phyloP scores from a whole-genome alignment of 1,140 invertebrate genomes.

The Uloborus diversus region DNA sequence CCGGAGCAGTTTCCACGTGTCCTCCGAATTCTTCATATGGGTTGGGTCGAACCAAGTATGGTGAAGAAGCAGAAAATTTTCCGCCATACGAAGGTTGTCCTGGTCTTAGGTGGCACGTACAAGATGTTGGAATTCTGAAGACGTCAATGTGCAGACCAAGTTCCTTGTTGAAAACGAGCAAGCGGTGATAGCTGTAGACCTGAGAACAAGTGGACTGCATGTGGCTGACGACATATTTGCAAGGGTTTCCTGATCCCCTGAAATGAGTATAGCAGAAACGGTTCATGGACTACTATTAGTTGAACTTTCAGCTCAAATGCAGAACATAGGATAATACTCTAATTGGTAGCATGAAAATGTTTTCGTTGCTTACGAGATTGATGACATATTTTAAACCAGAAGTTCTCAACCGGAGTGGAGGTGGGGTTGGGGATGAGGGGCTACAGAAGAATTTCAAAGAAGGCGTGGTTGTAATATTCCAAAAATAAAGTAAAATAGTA shows the following conservation, averaged over 20 bases:
- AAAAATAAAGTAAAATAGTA: neutral
- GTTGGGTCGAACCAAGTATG: neutral
- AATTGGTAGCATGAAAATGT: neutral
- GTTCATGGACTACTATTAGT: too few relatives aligned
- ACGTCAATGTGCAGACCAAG: slow-evolving; percentile 86
- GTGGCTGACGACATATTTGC: slow-evolving; percentile 81
- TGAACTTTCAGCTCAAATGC: too few relatives aligned
- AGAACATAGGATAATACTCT: neutral
- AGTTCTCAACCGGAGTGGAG: too few relatives aligned
- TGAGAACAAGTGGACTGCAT: slow-evolving; percentile 84
- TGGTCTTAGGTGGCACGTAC: slow-evolving; percentile 74
- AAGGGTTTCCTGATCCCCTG: slow-evolving; percentile 78
- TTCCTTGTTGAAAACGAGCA: slow-evolving; percentile 83
- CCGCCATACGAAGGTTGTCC: neutral
- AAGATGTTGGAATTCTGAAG: slow-evolving; percentile 83
- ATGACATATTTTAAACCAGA: too few relatives aligned
- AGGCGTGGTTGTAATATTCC: neutral
- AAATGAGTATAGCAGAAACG: slow-evolving; percentile 60
- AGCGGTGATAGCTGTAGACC: slow-evolving; percentile 86
- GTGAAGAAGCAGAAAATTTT: neutral
- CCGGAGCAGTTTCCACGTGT: slow-evolving; percentile 28
- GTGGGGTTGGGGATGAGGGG: too few relatives aligned
- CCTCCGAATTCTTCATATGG: slow-evolving; percentile 38
- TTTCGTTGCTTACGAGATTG: neutral
- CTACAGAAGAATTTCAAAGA: slow-evolving; percentile 12